Base-by-base conservation (phyloP, 2,797 vertebrate species). In the Epinephelus coioides region DNA sequence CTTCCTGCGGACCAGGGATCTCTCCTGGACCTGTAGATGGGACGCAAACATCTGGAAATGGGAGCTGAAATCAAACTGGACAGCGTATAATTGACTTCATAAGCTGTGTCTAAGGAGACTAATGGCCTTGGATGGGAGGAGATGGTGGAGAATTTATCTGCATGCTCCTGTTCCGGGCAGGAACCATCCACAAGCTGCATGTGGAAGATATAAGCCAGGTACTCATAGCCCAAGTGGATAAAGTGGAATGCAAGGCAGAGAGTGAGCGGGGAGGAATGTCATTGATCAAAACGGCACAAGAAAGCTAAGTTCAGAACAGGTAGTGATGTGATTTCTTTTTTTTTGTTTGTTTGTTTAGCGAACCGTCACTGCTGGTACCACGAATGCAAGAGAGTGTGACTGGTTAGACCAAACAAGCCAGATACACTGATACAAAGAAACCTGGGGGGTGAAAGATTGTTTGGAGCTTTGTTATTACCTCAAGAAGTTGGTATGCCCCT, bases 401-500 rank as follows among this genome's bases (percentile, higher is more conserved):
- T 60, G 77, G 69, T 83, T 61, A 17, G 21, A 85, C 71, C 64
- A 77, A 89, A 82, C 80, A 74, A 85, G 69, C 27, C 66, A 76
- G 62, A 85, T 82, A 63, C 81, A 73, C 40, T 54, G 54, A 81
- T 83, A 71, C 78, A 89, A 72, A 86, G 63, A 82, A 81, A 86
- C 70, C 75, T 53, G 17, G 53, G 67, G 76, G 83, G 89, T 90
- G 93, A 93, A 70, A 88, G 90, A 94, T 89, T 86, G 88, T 91
- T 93, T 88, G 61, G 86, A 86, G 79, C 79, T 83, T 89, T 86
- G 92, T 89, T 94, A 96, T 98, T 97, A 97, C 96, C 95, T 97
- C 97, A 97, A 93, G 95, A 95, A 96, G 92, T 90, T 95, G 97
- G 97, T 97, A 98, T 97, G 97, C 93, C 86, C 86, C 78, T 84